Percentiles rank a stretch among this genome's conserved stretches.
These are phyloP conservation scores for Nothoprocta perdicaria DNA, from an alignment of 2,113 vertebrate genomes.

Conservation along the genomic window DNA sequence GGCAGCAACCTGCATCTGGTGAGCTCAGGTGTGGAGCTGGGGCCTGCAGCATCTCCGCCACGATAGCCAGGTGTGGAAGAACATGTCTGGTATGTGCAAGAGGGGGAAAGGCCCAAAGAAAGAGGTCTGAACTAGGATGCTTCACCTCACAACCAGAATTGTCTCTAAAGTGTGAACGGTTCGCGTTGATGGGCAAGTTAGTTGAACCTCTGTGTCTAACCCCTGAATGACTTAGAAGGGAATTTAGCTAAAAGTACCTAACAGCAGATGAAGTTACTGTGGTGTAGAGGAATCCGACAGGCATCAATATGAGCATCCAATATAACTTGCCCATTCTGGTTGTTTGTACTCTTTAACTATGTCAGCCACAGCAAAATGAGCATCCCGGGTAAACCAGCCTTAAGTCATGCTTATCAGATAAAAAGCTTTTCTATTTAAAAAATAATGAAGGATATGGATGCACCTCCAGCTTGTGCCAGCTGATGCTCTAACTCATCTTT, in stretches of 20 bases:
- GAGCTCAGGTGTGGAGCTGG: background rate
- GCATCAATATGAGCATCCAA: background rate
- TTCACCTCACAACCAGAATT: background rate
- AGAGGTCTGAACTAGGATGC: background rate
- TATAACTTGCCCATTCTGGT: background rate
- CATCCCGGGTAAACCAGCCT: slow-evolving; percentile 26
- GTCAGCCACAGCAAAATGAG: background rate
- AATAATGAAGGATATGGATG: slow-evolving; percentile 45
- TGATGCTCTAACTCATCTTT: slow-evolving; percentile 46
- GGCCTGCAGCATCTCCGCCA: no score
- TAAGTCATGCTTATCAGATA: slow-evolving; percentile 6
- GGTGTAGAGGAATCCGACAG: background rate
- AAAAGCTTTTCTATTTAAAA: slow-evolving; percentile 41
- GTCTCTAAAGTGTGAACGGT: background rate
- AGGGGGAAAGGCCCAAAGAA: background rate
- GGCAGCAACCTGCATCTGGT: background rate
- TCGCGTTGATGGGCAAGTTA: background rate
- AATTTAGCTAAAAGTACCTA: background rate
- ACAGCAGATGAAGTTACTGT: background rate
- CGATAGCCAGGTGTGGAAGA: no score
- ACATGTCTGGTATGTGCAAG: no score
- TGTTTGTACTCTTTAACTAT: background rate
- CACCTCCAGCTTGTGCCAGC: background rate
- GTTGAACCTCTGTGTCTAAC: background rate
- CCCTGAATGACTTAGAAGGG: background rate